A percentile compares a stretch with the other conserved stretches of the same genome.
Conservation (phyloP, 2,113 vertebrate genomes). For the Ptilonorhynchus violaceus region DNA sequence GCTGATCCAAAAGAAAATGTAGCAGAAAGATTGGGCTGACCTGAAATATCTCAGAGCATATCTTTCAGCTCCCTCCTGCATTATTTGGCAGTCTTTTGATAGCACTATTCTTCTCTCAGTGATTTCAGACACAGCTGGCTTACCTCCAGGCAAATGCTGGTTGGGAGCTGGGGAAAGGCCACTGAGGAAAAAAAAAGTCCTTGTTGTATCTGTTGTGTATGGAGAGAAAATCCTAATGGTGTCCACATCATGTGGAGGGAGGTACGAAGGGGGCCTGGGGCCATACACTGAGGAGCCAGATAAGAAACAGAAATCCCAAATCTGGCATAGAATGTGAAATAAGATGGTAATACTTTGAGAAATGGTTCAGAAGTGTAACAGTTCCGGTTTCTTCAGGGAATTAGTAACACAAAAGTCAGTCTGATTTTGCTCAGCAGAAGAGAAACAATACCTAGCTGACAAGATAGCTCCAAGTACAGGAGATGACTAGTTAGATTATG, state of each 20-base stretch:
- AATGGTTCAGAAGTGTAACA: background rate
- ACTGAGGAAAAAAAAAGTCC: background rate
- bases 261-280: background rate
- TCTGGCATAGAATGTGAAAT: background rate
- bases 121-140: constrained; percentile 1
- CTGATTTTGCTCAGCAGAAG: constrained; percentile 34
- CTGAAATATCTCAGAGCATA: background rate
- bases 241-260: background rate
- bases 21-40: background rate
- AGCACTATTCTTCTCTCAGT: background rate
- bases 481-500: constrained; percentile 51
- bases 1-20: background rate
- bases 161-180: background rate
- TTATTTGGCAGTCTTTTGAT: constrained; percentile 2
- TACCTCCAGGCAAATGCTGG: background rate
- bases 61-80: background rate
- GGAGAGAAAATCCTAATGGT: background rate
- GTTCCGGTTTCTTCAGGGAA: constrained; percentile 19
- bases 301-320: background rate
- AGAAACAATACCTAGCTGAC: constrained; percentile 51
- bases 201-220: background rate
- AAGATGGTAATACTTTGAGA: background rate
- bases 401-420: constrained; percentile 16
- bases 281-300: background rate
- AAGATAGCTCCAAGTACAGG: constrained; percentile 43